phyloP scores from a whole-genome alignment of 2,797 vertebrate species.

The Chrysocyon brachyurus region DNA sequence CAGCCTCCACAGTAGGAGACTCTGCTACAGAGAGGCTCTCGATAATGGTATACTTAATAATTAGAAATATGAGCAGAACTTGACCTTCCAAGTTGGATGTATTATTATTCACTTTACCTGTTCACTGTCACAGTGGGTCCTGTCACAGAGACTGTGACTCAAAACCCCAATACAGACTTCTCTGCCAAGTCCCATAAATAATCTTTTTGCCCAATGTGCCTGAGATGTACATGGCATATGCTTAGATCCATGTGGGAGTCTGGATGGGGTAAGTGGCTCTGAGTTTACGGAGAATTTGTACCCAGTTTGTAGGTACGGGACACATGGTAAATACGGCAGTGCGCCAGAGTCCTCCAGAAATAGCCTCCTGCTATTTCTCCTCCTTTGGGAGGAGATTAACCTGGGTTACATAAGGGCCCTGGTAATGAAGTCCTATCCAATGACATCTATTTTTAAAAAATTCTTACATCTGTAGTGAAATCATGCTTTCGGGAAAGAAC shows the following conservation, averaged over 20 bases:
- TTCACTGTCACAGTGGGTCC: conserved; percentile 71
- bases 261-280: conserved; percentile 24
- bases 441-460: background rate
- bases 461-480: background rate
- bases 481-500: background rate
- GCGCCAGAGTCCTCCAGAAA: background rate
- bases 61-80: conserved; percentile 48
- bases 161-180: conserved; percentile 44
- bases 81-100: conserved; percentile 73
- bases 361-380: background rate
- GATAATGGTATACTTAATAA: conserved; percentile 15
- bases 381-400: conserved; percentile 4
- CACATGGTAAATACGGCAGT: background rate
- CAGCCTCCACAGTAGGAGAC: background rate
- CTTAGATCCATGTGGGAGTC: conserved; percentile 4
- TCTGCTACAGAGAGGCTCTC: background rate
- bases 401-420: background rate
- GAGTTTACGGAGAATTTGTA: conserved; percentile 61
- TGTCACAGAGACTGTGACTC: conserved; percentile 60
- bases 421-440: background rate
- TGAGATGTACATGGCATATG: conserved; percentile 49
- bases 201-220: conserved; percentile 43
- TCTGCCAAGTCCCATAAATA: conserved; percentile 70
- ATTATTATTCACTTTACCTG: conserved; percentile 69
- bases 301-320: background rate